These are phyloP conservation scores for Homarus gammarus DNA, from an alignment of 2,888 invertebrate species.

Conservation along the genomic window DNA sequence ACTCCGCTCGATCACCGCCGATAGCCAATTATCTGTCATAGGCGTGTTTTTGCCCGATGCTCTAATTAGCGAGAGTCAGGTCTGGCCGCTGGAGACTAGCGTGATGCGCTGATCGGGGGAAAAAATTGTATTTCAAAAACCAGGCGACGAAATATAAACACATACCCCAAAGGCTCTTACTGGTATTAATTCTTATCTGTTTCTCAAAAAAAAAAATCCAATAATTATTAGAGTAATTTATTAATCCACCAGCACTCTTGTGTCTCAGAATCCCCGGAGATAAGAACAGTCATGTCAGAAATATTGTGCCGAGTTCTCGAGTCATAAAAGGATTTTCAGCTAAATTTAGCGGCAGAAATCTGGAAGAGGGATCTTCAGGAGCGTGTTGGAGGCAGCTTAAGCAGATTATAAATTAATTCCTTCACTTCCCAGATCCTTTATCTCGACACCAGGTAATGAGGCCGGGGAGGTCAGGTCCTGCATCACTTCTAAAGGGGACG, in stretches of 20 bases:
- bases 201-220: no score
- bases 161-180: no score
- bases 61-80: neutral
- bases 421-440: neutral
- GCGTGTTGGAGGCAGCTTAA: neutral
- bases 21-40: neutral
- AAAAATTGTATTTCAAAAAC: neutral
- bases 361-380: neutral
- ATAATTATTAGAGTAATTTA: no score
- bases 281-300: no score
- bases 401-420: slow-evolving; percentile 8
- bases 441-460: neutral
- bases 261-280: no score
- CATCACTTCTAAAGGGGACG: no score
- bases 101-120: neutral
- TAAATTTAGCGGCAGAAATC: neutral
- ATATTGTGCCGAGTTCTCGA: no score
- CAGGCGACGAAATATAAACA: no score
- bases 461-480: neutral
- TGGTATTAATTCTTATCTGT: no score
- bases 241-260: no score
- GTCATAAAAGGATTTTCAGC: neutral
- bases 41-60: neutral
- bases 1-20: neutral
- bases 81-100: neutral